Evolutionary conservation across 2,113 vertebrate species (phyloP), one percentile per base, ranked within the genome.

Genomic region (Nothobranchius kuhntae): DNA sequence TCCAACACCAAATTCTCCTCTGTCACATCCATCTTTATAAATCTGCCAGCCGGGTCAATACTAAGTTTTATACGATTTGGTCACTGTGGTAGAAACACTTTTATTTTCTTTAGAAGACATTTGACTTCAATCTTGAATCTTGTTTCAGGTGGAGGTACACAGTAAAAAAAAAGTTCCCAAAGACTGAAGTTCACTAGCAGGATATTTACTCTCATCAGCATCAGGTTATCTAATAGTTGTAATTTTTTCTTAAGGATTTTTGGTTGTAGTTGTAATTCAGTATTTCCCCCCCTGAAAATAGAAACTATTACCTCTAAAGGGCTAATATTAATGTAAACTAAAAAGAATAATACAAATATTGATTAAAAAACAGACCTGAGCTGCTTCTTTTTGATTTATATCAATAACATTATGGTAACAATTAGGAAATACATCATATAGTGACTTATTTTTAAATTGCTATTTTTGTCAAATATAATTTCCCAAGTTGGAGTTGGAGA

Each of bases 1-100:
- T 88, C 85, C 81, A 78, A 87, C 70, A 76, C 74, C 65, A 76
- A 77, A 80, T 79, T 87, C 82, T 72, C 78, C 71, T 65, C 68
- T 58, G 73, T 71, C 72, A 65, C 81, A 91, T 92, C 86, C 80
- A 83, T 92, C 91, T 91, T 89, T 82, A 89, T 88, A 88, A 84
- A 82, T 84, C 89, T 87, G 89, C 85, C 87, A 89, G 79, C 80
- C 58, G 61, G 83, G 81, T 84, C 87, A 83, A 84, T 84, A 85
- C 82, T 67, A 57, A 55, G 50, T 84, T 82, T 88, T 80, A 87
- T 85, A 78, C 46, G 54, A 87, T 89, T 89, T 75, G 81, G 82
- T 68, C 68, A 80, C 35, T 53, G 38, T 30, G 64, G 61, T 71
- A 77, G 73, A 67, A 82, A 71, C 47, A 53, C 52, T 59, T 71